These are phyloP conservation scores for Lathamus discolor DNA, from an alignment of 2,113 vertebrate genomes.

Conservation along the genomic window DNA sequence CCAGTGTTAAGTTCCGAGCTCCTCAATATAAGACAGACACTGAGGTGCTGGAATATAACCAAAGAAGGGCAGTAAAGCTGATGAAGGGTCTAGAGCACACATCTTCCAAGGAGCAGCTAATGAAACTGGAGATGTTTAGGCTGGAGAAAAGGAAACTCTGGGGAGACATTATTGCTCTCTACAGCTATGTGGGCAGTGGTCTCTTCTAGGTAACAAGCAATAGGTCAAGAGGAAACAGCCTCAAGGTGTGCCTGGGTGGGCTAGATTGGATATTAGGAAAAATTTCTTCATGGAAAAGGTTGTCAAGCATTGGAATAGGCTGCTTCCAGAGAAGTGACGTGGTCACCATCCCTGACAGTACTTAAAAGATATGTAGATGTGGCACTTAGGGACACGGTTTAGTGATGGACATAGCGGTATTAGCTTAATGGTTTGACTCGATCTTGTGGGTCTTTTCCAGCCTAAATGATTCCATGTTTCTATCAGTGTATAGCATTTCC, in stretches of 20 bases:
- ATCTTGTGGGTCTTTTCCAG: neutral
- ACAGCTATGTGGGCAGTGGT: accelerated
- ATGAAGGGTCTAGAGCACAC: neutral
- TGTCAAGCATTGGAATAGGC: neutral
- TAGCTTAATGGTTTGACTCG: neutral
- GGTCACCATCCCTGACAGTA: neutral
- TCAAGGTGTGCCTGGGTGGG: neutral
- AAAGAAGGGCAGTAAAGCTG: accelerated
- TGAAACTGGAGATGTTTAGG: accelerated
- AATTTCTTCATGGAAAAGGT: accelerated
- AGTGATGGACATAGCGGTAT: neutral
- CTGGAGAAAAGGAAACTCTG: neutral
- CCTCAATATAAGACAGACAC: neutral
- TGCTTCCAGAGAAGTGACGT: neutral
- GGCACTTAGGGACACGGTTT: neutral
- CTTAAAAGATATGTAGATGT: neutral
- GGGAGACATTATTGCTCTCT: accelerated
- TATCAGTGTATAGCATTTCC: neutral
- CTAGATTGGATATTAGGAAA: neutral
- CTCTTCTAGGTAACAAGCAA: neutral
- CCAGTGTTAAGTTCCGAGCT: neutral
- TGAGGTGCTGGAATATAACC: neutral
- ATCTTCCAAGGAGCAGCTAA: accelerated
- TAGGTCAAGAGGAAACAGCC: neutral
- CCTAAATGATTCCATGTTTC: neutral